Evolutionary conservation across 2,113 vertebrate genomes (phyloP).

Genomic region (Epinephelus moara): DNA sequence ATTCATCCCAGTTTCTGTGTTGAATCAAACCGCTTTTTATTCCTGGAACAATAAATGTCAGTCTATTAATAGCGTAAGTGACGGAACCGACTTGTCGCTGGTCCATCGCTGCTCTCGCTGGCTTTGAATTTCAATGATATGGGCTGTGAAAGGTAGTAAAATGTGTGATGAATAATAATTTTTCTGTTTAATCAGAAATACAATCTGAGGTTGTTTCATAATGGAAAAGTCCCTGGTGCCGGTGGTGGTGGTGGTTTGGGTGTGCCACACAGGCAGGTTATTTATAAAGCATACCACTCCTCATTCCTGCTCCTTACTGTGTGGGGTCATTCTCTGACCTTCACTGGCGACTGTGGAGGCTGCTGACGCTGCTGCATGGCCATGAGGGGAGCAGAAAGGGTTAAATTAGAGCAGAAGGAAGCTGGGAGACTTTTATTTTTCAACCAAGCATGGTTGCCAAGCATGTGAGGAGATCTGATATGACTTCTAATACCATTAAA

Average conservation of each 20-base stretch:
- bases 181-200: neutral
- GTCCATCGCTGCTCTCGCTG: neutral
- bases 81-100: neutral
- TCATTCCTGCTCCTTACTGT: slow-evolving; percentile 35
- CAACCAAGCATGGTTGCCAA: no score
- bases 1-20: neutral
- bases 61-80: neutral
- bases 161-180: neutral
- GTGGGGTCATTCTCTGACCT: slow-evolving; percentile 66
- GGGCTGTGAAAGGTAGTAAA: neutral
- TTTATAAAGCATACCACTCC: slow-evolving; percentile 62
- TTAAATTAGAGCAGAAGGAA: slow-evolving; percentile 26
- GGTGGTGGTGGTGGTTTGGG: slow-evolving; percentile 3
- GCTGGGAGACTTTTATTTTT: neutral
- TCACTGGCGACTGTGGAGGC: slow-evolving; percentile 48
- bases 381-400: slow-evolving; percentile 25
- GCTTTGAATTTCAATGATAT: neutral
- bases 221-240: neutral
- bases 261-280: slow-evolving; percentile 55
- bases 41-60: slow-evolving; percentile 1
- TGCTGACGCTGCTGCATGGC: slow-evolving; percentile 54
- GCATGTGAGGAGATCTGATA: neutral
- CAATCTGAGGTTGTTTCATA: neutral
- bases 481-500: neutral
- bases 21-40: neutral